Percentiles rank a stretch among this genome's conserved stretches.
phyloP scores from a whole-genome alignment of 2,113 vertebrate species.

The Thinocorus orbignyianus region DNA sequence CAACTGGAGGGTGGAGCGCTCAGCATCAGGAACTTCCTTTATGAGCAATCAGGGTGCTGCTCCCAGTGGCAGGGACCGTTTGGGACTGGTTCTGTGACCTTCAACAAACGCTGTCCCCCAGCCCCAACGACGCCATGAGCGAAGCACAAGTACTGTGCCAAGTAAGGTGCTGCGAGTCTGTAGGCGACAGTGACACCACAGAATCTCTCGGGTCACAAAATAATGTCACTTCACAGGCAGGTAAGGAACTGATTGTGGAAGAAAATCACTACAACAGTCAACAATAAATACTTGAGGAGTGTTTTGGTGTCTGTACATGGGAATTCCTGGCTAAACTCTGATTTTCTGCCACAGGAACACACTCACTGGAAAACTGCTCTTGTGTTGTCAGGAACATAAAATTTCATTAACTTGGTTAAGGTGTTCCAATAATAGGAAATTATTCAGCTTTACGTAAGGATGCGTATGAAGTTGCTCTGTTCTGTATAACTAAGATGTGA shows the following conservation, averaged over 20 bases:
- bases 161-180: neutral
- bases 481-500: neutral
- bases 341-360: neutral
- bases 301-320: neutral
- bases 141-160: neutral
- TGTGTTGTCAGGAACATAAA: neutral
- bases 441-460: neutral
- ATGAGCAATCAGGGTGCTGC: neutral
- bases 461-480: neutral
- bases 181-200: neutral
- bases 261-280: neutral
- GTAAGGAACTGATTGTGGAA: neutral
- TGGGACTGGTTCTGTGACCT: neutral
- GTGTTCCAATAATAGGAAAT: neutral
- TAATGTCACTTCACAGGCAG: neutral
- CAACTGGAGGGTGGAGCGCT: neutral
- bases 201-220: neutral
- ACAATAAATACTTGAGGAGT: neutral
- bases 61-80: fast-evolving
- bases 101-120: neutral
- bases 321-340: neutral
- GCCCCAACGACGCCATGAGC: neutral
- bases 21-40: neutral
- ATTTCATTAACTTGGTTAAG: neutral
- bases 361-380: neutral